Evolutionary conservation across 2,888 invertebrate species (phyloP).

Genomic region (Cheilosia vulpina): DNA sequence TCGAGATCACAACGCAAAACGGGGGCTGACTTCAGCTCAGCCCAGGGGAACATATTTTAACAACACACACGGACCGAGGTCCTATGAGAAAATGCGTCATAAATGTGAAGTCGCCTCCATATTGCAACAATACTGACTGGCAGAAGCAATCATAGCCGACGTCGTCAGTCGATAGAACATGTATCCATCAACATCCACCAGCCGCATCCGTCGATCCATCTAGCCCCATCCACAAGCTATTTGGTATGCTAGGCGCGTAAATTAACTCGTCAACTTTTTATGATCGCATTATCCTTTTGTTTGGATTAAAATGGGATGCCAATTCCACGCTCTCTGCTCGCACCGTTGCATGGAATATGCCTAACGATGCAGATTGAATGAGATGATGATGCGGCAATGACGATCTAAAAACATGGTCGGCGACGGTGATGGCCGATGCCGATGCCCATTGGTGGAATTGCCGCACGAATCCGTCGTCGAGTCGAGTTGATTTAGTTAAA

Average conservation of each 20-base stretch:
- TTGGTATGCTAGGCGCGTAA: constrained; percentile 78
- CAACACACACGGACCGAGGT: constrained; percentile 31
- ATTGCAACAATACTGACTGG: constrained; percentile 46
- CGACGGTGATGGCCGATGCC: constrained; percentile 34
- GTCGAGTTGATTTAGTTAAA: constrained; percentile 68
- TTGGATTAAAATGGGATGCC: constrained; percentile 75
- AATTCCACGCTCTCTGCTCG: constrained; percentile 55
- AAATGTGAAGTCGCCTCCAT: constrained; percentile 64
- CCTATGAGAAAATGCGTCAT: constrained; percentile 75
- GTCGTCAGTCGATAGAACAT: constrained; percentile 14
- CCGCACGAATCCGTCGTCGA: constrained; percentile 43
- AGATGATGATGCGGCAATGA: constrained; percentile 29
- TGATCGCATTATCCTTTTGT: constrained; percentile 76
- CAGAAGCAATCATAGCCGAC: constrained; percentile 38
- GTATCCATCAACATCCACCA: constrained; percentile 39
- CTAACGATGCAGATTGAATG: constrained; percentile 68
- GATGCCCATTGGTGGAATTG: constrained; percentile 39
- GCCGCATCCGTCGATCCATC: constrained; percentile 17
- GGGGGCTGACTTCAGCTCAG: constrained; percentile 36
- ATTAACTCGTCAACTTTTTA: constrained; percentile 79
- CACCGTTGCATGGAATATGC: constrained; percentile 43
- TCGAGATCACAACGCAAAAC: constrained; percentile 29
- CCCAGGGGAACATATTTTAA: constrained; percentile 62
- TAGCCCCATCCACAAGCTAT: constrained; percentile 63
- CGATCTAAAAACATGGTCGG: constrained; percentile 24